Conservation (phyloP, 1,140 invertebrate species). For the Alviniconcha marisindica region DNA sequence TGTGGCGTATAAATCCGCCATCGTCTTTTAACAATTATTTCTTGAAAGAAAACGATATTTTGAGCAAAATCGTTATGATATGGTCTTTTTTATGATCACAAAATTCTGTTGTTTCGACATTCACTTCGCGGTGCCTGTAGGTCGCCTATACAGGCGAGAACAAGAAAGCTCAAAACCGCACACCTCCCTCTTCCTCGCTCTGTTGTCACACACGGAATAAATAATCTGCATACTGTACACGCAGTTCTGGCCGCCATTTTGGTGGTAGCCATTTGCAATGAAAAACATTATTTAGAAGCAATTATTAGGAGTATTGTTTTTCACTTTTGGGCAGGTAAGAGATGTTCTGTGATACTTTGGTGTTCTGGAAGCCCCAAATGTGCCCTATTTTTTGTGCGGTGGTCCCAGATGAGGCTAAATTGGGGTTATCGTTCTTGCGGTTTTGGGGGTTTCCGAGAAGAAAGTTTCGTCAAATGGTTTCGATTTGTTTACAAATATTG, state of each 20-base stretch:
- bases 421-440: constrained; percentile 44
- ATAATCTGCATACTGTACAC: constrained; percentile 66
- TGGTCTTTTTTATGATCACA: not conserved
- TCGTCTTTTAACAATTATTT: constrained; percentile 30
- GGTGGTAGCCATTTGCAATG: constrained; percentile 60
- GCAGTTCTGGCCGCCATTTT: constrained; percentile 67
- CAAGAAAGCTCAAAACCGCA: constrained; percentile 43
- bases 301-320: constrained; percentile 50
- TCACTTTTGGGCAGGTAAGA: constrained; percentile 55
- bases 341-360: constrained; percentile 2
- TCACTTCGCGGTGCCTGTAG: not conserved
- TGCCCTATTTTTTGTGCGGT: constrained; percentile 18
- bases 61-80: not conserved
- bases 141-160: not conserved
- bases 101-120: constrained; percentile 19
- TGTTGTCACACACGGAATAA: constrained; percentile 49
- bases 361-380: not conserved
- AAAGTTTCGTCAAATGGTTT: not conserved
- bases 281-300: constrained; percentile 49
- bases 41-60: constrained; percentile 14
- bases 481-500: constrained; percentile 12
- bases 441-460: constrained; percentile 37
- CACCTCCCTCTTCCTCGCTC: constrained; percentile 39
- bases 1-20: constrained; percentile 51
- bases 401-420: constrained; percentile 22